Conservation (phyloP, 2,797 vertebrate species). For the Tympanoctomys barrerae region DNA sequence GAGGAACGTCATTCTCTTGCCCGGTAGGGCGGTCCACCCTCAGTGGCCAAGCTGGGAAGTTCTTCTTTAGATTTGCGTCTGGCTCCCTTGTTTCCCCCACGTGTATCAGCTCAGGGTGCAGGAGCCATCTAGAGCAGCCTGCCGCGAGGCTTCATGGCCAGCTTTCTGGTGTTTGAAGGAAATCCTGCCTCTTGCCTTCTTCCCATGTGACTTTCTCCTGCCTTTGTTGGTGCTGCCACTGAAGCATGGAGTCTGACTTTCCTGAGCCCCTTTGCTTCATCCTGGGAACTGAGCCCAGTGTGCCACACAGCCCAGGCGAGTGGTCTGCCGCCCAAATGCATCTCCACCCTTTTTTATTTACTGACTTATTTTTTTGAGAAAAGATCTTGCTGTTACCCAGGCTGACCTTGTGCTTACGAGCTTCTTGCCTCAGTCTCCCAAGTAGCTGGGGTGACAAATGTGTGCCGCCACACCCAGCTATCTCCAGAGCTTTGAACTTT, state of each 20-base stretch:
- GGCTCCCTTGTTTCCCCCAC: not conserved
- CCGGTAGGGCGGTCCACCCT: not conserved
- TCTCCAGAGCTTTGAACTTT: not conserved
- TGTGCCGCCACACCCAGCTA: not conserved
- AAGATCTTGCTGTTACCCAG: not conserved
- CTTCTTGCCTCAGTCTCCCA: not conserved
- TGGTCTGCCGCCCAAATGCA: not conserved
- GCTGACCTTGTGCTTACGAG: not conserved
- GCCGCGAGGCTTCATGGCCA: not conserved
- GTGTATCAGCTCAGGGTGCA: not conserved
- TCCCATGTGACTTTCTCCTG: not conserved
- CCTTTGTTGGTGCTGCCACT: not conserved
- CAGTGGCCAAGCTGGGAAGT: not conserved
- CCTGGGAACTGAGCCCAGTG: not conserved
- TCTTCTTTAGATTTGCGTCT: not conserved
- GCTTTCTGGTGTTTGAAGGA: not conserved
- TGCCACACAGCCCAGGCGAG: not conserved
- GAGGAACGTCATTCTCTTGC: not conserved
- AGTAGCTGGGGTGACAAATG: not conserved
- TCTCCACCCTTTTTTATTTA: not conserved
- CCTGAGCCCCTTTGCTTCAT: not conserved
- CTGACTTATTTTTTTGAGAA: not conserved
- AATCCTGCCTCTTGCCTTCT: not conserved
- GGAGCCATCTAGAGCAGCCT: not conserved
- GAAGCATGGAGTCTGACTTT: not conserved